Conservation (phyloP, 1,140 invertebrate species). For the Cydia fagiglandana region DNA sequence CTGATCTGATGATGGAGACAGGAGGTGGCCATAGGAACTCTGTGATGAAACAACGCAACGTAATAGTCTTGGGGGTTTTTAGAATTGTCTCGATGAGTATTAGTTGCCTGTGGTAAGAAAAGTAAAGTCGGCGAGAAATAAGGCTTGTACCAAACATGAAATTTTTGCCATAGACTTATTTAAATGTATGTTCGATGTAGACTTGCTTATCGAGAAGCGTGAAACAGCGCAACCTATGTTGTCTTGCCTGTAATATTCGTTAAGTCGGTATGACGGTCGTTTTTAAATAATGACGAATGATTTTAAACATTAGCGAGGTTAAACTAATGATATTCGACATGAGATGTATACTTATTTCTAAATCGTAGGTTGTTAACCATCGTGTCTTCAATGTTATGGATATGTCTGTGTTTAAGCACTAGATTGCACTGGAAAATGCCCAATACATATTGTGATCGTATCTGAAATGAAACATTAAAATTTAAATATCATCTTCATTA, state of each 20-base stretch:
- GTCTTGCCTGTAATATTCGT: not conserved
- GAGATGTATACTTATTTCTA: not conserved
- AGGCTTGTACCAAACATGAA: too few relatives aligned
- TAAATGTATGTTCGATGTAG: too few relatives aligned
- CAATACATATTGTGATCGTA: not conserved
- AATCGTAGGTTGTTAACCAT: slow-evolving; percentile 14
- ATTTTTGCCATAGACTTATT: too few relatives aligned
- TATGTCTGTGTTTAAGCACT: slow-evolving; percentile 5
- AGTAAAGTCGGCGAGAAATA: too few relatives aligned
- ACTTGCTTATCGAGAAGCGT: too few relatives aligned
- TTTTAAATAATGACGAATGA: not conserved
- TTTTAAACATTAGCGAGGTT: not conserved
- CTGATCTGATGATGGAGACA: too few relatives aligned
- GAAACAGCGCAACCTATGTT: too few relatives aligned
- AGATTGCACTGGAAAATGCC: not conserved
- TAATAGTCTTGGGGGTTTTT: too few relatives aligned
- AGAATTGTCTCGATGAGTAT: too few relatives aligned
- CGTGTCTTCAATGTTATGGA: slow-evolving; percentile 21
- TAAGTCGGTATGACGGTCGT: not conserved
- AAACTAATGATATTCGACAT: not conserved
- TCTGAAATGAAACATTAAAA: not conserved
- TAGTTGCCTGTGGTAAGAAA: too few relatives aligned
- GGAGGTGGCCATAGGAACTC: too few relatives aligned
- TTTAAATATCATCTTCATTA: not conserved
- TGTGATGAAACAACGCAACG: too few relatives aligned